Evolutionary conservation across 2,888 invertebrate species (phyloP), one percentile per base, ranked within the genome.

Genomic region (Zootermopsis nevadensis): DNA sequence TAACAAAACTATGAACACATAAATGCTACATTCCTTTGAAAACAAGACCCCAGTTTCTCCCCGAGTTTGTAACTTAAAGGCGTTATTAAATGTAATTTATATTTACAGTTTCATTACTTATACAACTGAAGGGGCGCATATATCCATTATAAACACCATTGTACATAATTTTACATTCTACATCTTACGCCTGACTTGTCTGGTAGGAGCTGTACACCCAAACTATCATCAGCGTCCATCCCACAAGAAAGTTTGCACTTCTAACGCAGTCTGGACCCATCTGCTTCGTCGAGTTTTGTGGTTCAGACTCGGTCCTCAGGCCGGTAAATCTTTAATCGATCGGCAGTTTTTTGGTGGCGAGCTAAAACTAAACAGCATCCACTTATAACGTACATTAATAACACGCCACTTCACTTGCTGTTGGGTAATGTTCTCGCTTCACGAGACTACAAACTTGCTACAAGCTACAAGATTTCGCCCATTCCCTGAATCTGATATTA

Each of bases 241-340:
- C n/a, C 42, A 24, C 76, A 76, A 48, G 76, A 76, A 76, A 76
- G 42, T 76, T 76, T 76, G 76, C 76, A 76, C 76, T 76, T 48
- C 76, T 10, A 8, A 33, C 30, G 42, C 48, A 60, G 24, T 19
- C 35, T 76, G 76, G 76, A 30, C 76, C 35, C 76, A 76, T 42
- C 42, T 76, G 76, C 76, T 76, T 76, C 76, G 24, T n/a, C 12
- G 76, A 42, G 76, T 76, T 76, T 76, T 76, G 76, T 76, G 76
- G 76, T 76, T 76, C 19, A 22, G 42, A 35, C 76, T 38, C 27
- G 76, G 76, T 76, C 27, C 76, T 48, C 42, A 35, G 35, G 31
- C 30, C 72, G 35, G 76, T 76, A 76, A 76, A 76, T 76, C 76
- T 76, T 42, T 76, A 76, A 76, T 76, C 76, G 76, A 76, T 76